These are phyloP conservation scores for Drosophila bipectinata DNA, from an alignment of 1,140 invertebrate species.

Conservation along the genomic window DNA sequence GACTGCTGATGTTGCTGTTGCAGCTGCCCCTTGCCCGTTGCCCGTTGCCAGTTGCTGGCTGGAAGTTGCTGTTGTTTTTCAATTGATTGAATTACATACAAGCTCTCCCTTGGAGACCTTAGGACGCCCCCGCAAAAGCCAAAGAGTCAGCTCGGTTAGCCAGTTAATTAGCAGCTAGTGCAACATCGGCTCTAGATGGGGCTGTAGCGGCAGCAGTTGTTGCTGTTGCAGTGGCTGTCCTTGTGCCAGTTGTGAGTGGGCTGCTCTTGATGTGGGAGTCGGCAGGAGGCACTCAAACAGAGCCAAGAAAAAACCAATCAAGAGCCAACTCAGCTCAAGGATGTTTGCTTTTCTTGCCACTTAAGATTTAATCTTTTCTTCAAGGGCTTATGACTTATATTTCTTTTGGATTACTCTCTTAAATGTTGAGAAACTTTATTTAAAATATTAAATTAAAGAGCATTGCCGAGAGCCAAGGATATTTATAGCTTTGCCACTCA, in stretches of 20 bases:
- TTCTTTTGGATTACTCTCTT: background rate
- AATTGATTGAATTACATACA: constrained; percentile 80
- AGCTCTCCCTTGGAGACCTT: constrained; percentile 51
- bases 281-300: constrained; percentile 16
- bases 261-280: constrained; percentile 41
- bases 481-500: background rate
- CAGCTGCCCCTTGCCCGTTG: constrained; percentile 21
- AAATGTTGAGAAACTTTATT: background rate
- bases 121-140: constrained; percentile 59
- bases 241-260: constrained; percentile 71
- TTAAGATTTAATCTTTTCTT: constrained; percentile 3
- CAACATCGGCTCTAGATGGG: background rate
- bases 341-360: constrained; percentile 26
- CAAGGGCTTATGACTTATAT: background rate
- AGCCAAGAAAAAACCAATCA: constrained; percentile 15
- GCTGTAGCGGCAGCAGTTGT: constrained; percentile 14
- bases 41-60: constrained; percentile 10
- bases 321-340: constrained; percentile 42
- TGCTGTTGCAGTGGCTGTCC: constrained; percentile 45
- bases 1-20: constrained; percentile 49
- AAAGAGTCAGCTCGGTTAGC: constrained; percentile 59
- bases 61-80: constrained; percentile 42
- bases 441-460: background rate
- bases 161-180: constrained; percentile 73
- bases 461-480: background rate